A percentile compares a stretch with the other conserved stretches of the same genome.
phyloP scores from a whole-genome alignment of 2,113 vertebrate species.

The Oriolus oriolus region DNA sequence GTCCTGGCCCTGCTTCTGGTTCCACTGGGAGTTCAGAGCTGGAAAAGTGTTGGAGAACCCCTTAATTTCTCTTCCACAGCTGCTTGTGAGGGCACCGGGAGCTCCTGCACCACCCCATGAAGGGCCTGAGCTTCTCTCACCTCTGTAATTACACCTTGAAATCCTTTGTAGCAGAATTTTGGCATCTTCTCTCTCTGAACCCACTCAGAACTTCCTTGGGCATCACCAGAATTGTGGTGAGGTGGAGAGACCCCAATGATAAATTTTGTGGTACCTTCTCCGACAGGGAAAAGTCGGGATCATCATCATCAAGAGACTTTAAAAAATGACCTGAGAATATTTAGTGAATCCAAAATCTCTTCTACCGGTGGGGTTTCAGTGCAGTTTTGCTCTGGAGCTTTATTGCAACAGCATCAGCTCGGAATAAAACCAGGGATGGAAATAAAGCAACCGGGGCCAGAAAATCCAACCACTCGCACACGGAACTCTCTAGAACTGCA shows the following conservation, averaged over 20 bases:
- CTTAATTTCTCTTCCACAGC: background rate
- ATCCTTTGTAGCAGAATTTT: background rate
- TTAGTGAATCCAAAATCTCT: background rate
- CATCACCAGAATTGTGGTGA: background rate
- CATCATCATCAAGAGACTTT: background rate
- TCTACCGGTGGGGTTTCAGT: background rate
- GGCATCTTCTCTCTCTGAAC: background rate
- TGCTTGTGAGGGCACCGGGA: background rate
- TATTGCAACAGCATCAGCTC: background rate
- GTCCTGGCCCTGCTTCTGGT: too few relatives aligned
- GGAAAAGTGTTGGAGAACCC: background rate
- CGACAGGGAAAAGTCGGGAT: background rate
- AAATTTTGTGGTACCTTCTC: background rate
- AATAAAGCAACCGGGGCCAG: fast-evolving
- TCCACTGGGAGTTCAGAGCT: background rate
- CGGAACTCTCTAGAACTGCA: background rate
- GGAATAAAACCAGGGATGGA: background rate
- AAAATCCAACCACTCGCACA: background rate
- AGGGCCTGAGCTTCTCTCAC: background rate
- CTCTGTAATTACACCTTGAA: background rate
- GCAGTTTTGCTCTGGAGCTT: background rate
- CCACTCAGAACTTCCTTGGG: background rate
- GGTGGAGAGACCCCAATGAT: background rate
- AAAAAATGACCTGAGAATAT: background rate
- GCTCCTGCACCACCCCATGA: background rate